Evolutionary conservation across 2,113 vertebrate species (phyloP).

Genomic region (Acanthochromis polyacanthus): DNA sequence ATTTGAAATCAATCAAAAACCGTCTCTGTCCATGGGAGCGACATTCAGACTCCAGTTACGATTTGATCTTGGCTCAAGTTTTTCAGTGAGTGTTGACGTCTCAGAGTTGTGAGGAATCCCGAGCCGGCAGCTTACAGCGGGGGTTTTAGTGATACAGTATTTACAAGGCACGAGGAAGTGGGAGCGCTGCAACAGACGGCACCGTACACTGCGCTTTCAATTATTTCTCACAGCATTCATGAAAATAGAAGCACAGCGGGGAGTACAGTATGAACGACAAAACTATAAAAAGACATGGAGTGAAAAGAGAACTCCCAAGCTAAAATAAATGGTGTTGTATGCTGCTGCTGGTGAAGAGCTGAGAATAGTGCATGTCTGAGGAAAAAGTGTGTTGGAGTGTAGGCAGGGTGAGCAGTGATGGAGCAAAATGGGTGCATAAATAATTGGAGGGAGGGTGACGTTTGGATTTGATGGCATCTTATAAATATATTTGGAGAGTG

Average conservation of each 20-base stretch:
- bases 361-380: slow-evolving; percentile 24
- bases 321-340: slow-evolving; percentile 62
- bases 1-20: slow-evolving; percentile 56
- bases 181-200: slow-evolving; percentile 75
- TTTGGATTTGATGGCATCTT: slow-evolving; percentile 41
- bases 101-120: slow-evolving; percentile 69
- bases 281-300: slow-evolving; percentile 79
- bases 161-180: slow-evolving; percentile 78
- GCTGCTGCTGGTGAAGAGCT: slow-evolving; percentile 54
- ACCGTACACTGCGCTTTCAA: slow-evolving; percentile 74
- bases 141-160: slow-evolving; percentile 78
- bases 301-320: slow-evolving; percentile 71
- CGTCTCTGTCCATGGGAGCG: slow-evolving; percentile 52
- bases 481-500: slow-evolving; percentile 18
- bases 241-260: slow-evolving; percentile 80
- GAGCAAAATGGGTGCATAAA: slow-evolving; percentile 43
- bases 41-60: slow-evolving; percentile 49
- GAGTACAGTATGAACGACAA: slow-evolving; percentile 74
- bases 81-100: slow-evolving; percentile 62
- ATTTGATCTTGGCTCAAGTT: slow-evolving; percentile 73
- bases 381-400: slow-evolving; percentile 13
- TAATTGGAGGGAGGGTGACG: slow-evolving; percentile 42
- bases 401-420: slow-evolving; percentile 37
- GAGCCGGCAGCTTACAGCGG: slow-evolving; percentile 65
- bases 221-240: slow-evolving; percentile 84